A percentile compares a stretch with the other conserved stretches of the same genome.
These are phyloP conservation scores for Enteromius unitaeniatus DNA, from an alignment of 2,797 vertebrate species.

Conservation along the genomic window DNA sequence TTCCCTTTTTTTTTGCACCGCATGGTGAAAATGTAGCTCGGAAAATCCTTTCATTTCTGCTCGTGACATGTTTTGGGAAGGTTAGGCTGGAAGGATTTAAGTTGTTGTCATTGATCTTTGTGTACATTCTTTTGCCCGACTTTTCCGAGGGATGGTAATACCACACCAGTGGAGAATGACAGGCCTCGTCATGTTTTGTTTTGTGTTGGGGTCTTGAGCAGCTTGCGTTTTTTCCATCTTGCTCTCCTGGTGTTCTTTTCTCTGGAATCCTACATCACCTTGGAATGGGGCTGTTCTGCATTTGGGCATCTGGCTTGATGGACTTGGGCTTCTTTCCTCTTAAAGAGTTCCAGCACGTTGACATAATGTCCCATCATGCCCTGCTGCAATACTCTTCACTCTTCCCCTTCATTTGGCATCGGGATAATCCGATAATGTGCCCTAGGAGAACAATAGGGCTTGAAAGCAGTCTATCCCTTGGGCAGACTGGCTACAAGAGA, in stretches of 20 bases:
- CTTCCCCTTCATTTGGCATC: constrained; percentile 33
- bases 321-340: constrained; percentile 27
- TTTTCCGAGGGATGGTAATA: constrained; percentile 13
- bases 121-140: constrained; percentile 8
- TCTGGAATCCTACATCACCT: background rate
- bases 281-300: background rate
- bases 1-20: constrained; percentile 42
- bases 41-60: constrained; percentile 55
- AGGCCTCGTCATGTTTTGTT: constrained; percentile 41
- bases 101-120: constrained; percentile 35
- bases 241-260: constrained; percentile 4
- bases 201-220: constrained; percentile 33
- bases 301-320: constrained; percentile 19
- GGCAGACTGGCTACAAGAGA: constrained; percentile 13
- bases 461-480: constrained; percentile 34
- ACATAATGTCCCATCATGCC: constrained; percentile 43
- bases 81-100: constrained; percentile 35
- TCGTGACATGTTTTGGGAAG: constrained; percentile 39
- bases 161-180: constrained; percentile 17
- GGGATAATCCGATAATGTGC: constrained; percentile 57
- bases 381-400: constrained; percentile 23
- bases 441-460: constrained; percentile 17
- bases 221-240: constrained; percentile 29
- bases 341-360: constrained; percentile 49
- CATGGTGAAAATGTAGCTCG: constrained; percentile 34